Evolutionary conservation across 2,888 invertebrate species (phyloP).

Genomic region (Himalopsyche anomala): DNA sequence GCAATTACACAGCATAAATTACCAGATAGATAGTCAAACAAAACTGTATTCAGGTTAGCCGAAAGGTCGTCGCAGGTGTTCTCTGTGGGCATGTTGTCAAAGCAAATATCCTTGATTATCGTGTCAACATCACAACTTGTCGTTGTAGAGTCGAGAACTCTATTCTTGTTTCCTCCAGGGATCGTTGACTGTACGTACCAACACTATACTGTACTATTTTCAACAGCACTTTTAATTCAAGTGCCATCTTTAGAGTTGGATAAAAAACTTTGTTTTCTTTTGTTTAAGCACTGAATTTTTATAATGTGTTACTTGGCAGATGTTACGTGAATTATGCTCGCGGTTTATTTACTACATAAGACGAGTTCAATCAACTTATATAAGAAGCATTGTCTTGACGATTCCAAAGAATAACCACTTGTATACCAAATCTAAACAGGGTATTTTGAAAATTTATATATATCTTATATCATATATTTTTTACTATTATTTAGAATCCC

Average conservation of each 20-base stretch:
- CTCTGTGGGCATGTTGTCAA: constrained; percentile 37
- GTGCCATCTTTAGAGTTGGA: not conserved
- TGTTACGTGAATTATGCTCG: too few relatives aligned
- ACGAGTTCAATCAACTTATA: too few relatives aligned
- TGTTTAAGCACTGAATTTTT: too few relatives aligned
- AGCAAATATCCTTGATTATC: constrained; percentile 52
- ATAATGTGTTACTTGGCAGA: too few relatives aligned
- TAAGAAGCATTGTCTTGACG: too few relatives aligned
- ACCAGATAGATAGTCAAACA: constrained; percentile 16
- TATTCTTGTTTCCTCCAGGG: not conserved
- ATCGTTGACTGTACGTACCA: not conserved
- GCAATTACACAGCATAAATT: not conserved
- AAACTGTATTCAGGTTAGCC: constrained; percentile 24
- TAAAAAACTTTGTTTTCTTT: not conserved
- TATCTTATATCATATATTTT: too few relatives aligned
- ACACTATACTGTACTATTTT: not conserved
- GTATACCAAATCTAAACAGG: too few relatives aligned
- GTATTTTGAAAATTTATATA: too few relatives aligned
- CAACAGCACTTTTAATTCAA: not conserved
- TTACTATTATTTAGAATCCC: too few relatives aligned
- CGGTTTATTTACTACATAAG: too few relatives aligned
- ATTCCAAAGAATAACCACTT: too few relatives aligned
- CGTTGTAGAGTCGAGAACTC: not conserved
- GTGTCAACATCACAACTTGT: constrained; percentile 46
- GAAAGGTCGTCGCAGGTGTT: constrained; percentile 30